Base-by-base conservation (phyloP, 2,797 vertebrate species). In the Gambelia wislizenii region DNA sequence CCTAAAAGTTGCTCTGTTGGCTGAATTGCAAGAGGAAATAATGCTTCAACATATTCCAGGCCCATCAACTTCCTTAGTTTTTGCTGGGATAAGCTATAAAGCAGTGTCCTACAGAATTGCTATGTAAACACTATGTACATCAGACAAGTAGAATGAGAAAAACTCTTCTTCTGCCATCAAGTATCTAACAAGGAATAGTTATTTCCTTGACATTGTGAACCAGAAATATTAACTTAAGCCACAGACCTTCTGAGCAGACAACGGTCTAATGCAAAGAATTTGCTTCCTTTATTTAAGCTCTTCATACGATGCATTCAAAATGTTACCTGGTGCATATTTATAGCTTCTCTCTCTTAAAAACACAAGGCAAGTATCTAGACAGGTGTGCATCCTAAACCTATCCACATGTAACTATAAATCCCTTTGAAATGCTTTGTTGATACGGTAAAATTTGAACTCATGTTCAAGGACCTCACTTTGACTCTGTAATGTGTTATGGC, bases 11-110 rank as follows among this genome's bases (percentile, higher is more conserved):
- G 39, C 84, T 85, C 49, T 86, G 89, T 47, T 59, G 16, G 36
- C 76, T 85, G 56, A 89, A 92, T 30, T 89, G n/a, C 81, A 92
- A 77, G 84, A 92, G 89, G 27, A 86, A 95, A 70, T 6, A 3
- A 5, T 36, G 42, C 16, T 86, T 91, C 56, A 93, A 86, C 56
- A 87, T 36, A 44, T 33, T 88, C 74, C 69, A 88, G 83, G 77
- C 61, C 69, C 5, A 20, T 7, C 64, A 83, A 85, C 56, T 69
- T 88, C 78, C 70, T 76, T 59, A 39, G 33, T 52, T 88, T 91
- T 77, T 82, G 59, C 59, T 59, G 13, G 33, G 14, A 85, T 88
- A 59, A 88, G 86, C 87, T 77, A 22, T 91, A 86, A 8, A 20
- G 18, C 12, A 56, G 25, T 30, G 25, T 69, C 52, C 44, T n/a